Evolutionary conservation across 2,888 invertebrate species (phyloP).

Genomic region (Philopedon plagiatum): DNA sequence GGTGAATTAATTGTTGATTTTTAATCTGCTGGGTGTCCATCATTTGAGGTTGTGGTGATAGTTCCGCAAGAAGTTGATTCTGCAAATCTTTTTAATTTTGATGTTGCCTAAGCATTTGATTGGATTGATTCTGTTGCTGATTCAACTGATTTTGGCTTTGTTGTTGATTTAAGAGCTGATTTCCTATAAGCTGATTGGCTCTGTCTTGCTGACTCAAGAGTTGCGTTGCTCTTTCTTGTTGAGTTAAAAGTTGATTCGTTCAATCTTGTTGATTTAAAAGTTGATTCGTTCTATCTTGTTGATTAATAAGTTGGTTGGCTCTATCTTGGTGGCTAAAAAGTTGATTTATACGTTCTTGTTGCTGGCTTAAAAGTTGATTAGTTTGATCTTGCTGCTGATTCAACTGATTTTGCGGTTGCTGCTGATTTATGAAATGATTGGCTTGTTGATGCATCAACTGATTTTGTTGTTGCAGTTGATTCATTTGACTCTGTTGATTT

Average conservation of each 20-base stretch:
- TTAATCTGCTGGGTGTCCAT: not conserved
- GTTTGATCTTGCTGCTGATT: conserved; percentile 53
- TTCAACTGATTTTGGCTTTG: conserved; percentile 16
- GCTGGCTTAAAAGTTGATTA: conserved; percentile 60
- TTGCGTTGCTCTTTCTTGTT: too few species aligned
- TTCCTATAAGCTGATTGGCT: conserved; percentile 20
- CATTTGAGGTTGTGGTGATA: conserved; percentile 22
- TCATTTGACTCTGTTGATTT: not conserved
- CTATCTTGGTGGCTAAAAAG: conserved; percentile 58
- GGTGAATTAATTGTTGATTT: too few species aligned
- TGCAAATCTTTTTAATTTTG: conserved; percentile 50
- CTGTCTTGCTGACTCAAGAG: conserved; percentile 34
- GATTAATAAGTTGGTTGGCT: conserved; percentile 32
- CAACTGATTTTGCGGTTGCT: conserved; percentile 60
- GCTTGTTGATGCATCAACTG: too few species aligned
- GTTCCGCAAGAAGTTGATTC: conserved; percentile 51
- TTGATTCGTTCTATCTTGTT: too few species aligned
- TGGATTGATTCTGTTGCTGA: conserved; percentile 52
- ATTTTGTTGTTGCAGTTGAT: conserved; percentile 16
- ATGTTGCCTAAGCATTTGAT: conserved; percentile 44
- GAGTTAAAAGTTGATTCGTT: too few species aligned
- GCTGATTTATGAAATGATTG: too few species aligned
- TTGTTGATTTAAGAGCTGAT: conserved; percentile 19
- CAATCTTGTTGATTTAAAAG: conserved; percentile 67
- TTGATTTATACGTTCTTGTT: conserved; percentile 63